These are phyloP conservation scores for Creontiades dilutus DNA, from an alignment of 2,888 invertebrate genomes.

Conservation along the genomic window DNA sequence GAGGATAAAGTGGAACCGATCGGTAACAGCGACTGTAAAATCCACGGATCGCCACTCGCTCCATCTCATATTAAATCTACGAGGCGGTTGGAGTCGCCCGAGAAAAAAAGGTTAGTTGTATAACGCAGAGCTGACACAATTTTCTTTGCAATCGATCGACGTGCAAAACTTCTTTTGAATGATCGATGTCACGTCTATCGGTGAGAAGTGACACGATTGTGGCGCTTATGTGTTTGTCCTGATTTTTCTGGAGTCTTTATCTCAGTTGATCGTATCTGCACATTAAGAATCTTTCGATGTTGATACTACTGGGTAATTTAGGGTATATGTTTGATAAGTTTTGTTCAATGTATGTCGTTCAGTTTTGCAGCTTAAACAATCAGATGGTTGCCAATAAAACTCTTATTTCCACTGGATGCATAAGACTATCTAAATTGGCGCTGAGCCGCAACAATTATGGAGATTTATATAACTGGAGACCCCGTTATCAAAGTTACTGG, in stretches of 20 bases:
- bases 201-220: background rate
- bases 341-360: too few relatives aligned
- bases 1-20: slow-evolving; percentile 13
- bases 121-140: slow-evolving; percentile 30
- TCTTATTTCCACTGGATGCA: too few relatives aligned
- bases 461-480: too few relatives aligned
- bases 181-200: slow-evolving; percentile 17
- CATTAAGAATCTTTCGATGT: too few relatives aligned
- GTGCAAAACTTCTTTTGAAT: background rate
- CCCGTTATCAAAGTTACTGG: too few relatives aligned
- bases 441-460: too few relatives aligned
- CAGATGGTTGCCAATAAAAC: too few relatives aligned
- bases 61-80: slow-evolving; percentile 23
- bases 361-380: too few relatives aligned
- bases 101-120: slow-evolving; percentile 21
- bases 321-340: too few relatives aligned
- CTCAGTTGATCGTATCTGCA: too few relatives aligned
- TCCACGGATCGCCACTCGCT: slow-evolving; percentile 28
- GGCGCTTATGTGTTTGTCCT: background rate
- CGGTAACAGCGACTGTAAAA: background rate
- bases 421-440: too few relatives aligned
- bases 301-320: too few relatives aligned
- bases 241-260: background rate
- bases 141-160: slow-evolving; percentile 31
- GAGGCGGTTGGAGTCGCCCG: background rate